Percentiles rank a stretch among this genome's conserved stretches.
These are phyloP conservation scores for Pseudopodoces humilis DNA, from an alignment of 2,113 vertebrate genomes.

Conservation along the genomic window DNA sequence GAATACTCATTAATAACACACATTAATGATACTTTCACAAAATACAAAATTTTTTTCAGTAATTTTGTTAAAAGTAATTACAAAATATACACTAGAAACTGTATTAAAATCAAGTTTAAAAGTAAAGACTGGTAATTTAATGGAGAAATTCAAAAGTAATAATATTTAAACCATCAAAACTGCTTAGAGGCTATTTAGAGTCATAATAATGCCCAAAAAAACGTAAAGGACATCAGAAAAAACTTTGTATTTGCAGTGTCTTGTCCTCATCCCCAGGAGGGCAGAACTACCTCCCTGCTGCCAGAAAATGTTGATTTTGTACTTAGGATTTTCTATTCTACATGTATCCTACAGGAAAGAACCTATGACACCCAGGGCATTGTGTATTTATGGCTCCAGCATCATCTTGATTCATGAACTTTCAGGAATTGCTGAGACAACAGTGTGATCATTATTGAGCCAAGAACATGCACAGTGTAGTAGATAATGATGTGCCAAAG, in stretches of 20 bases:
- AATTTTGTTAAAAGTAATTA: background rate
- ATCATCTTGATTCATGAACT: background rate
- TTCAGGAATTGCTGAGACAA: background rate
- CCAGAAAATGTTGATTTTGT: background rate
- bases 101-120: background rate
- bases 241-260: background rate
- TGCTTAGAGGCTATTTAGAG: background rate
- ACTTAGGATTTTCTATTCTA: background rate
- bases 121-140: background rate
- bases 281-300: background rate
- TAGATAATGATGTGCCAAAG: background rate
- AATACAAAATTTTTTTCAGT: background rate
- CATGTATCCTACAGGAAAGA: rapidly evolving
- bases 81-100: background rate
- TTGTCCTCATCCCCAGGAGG: background rate
- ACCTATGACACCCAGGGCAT: too few relatives aligned
- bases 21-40: background rate
- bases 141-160: background rate
- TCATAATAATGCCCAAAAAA: background rate
- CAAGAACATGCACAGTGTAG: background rate
- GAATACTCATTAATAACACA: background rate
- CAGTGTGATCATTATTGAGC: rapidly evolving
- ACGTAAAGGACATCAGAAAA: background rate
- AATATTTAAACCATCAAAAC: background rate
- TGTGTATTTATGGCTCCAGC: background rate